phyloP scores from a whole-genome alignment of 2,888 invertebrate genomes.

The Gastracanthus pulcherrimus region DNA sequence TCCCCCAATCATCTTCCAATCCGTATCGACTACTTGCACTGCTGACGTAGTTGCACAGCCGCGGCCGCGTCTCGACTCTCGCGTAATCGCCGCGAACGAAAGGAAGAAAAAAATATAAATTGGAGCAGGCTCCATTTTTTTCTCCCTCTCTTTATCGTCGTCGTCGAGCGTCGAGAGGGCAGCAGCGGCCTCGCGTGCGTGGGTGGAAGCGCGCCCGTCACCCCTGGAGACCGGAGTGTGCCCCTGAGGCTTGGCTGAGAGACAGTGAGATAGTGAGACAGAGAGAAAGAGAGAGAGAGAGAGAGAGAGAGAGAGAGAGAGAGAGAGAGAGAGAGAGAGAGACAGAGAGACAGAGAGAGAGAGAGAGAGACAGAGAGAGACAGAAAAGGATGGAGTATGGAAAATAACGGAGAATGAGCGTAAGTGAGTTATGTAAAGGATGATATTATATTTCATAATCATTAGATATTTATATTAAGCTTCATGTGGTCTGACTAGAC shows the following conservation, averaged over 20 bases:
- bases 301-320: too few species aligned
- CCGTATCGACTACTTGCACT: neutral
- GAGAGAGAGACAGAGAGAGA: too few species aligned
- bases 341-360: too few species aligned
- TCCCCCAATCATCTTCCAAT: neutral
- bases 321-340: too few species aligned
- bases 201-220: slow-evolving; percentile 62
- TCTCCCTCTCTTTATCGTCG: neutral
- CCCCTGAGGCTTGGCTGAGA: slow-evolving; percentile 60
- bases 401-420: neutral
- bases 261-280: too few species aligned
- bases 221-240: slow-evolving; percentile 69
- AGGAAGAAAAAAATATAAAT: slow-evolving; percentile 14
- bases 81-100: neutral
- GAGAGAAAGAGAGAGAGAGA: too few species aligned
- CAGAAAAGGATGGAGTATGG: neutral
- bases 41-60: neutral
- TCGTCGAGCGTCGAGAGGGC: neutral
- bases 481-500: too few species aligned
- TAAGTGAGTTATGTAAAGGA: neutral
- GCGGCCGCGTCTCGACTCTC: too few species aligned
- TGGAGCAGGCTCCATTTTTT: slow-evolving; percentile 40
- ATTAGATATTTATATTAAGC: too few species aligned
- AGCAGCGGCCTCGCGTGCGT: neutral
- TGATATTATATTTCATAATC: neutral